Base-by-base conservation (phyloP, 2,797 vertebrate species). In the Neosilurus mollespiculum region DNA sequence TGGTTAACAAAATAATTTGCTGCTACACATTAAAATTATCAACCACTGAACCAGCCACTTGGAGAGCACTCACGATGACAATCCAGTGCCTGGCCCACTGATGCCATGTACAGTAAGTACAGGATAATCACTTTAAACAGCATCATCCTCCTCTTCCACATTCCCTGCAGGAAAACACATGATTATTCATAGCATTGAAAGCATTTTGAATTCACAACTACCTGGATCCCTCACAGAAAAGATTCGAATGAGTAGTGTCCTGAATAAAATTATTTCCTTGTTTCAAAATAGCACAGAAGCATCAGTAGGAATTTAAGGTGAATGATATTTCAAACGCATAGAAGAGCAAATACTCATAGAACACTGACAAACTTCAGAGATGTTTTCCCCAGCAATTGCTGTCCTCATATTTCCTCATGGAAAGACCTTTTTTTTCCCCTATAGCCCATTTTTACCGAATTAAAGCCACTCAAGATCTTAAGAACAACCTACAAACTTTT, bases 101-200 rank as follows among this genome's bases (percentile, higher is more conserved):
- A 59, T 30, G 89, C 88, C 87, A 92, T 92, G 30, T 88, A 90
- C 73, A 94, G 88, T 78, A 94, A 88, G 85, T 88, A 91, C 84
- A 94, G 83, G 4, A 77, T 64, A 43, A 91, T 9, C 78, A 87
- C 86, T 85, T 91, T 86, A 9, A 91, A 89, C 65, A 90, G 82
- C 89, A 90, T 59, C 93, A 92, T 94, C 90, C 90, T 93, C 87
- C 87, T 88, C 89, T 84, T 90, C 86, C 92, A 90, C 87, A 89
- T 89, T 89, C 61, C 61, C 78, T 86, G 86, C 75, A 88, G 24
- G 87, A 0, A 69, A 26, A 83, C 9, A 12, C 9, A 90, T 3
- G 82, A 56, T 73, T 30, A 75, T 20, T 80, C 51, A 78, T 10
- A 67, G 8, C 34, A 69, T 5, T 69, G 14, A 59, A 58, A 59